Evolutionary conservation across 2,888 invertebrate species (phyloP).

Genomic region (Crossocerus cetratus): DNA sequence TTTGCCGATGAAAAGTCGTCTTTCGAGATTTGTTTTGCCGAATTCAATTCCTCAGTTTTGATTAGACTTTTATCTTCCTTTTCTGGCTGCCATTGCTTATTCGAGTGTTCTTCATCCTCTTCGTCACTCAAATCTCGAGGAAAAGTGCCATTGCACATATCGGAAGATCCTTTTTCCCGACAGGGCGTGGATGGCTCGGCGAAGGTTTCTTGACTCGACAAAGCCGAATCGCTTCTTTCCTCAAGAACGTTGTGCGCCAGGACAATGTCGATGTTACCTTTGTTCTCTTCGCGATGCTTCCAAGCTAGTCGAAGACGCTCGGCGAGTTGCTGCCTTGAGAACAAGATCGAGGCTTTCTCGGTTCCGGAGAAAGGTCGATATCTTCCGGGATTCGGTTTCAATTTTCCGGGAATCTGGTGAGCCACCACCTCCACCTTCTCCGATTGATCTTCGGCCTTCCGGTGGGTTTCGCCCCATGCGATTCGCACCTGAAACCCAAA

Average conservation of each 20-base stretch:
- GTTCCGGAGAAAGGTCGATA: constrained; percentile 15
- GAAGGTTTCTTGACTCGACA: constrained; percentile 56
- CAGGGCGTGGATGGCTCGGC: constrained; percentile 41
- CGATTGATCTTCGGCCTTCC: constrained; percentile 32
- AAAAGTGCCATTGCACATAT: too few relatives aligned
- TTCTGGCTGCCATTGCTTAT: constrained; percentile 33
- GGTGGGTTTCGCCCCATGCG: constrained; percentile 67
- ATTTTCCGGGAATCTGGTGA: constrained; percentile 66
- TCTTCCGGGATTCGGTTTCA: constrained; percentile 36
- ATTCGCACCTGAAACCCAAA: constrained; percentile 67
- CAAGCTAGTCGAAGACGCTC: constrained; percentile 78
- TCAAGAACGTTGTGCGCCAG: constrained; percentile 79
- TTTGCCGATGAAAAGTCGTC: constrained; percentile 55
- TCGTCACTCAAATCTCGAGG: background rate
- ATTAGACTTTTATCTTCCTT: constrained; percentile 43
- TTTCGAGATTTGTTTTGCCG: constrained; percentile 7
- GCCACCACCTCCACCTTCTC: constrained; percentile 71
- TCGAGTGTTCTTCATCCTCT: background rate
- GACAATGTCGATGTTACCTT: constrained; percentile 81
- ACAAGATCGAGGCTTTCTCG: constrained; percentile 69
- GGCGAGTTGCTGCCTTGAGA: constrained; percentile 78
- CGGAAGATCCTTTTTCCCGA: background rate
- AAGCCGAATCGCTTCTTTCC: constrained; percentile 67
- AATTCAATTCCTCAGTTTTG: background rate
- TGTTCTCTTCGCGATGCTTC: constrained; percentile 78